Base-by-base conservation (phyloP, 2,888 invertebrate species). In the Azorinus chamasolen region DNA sequence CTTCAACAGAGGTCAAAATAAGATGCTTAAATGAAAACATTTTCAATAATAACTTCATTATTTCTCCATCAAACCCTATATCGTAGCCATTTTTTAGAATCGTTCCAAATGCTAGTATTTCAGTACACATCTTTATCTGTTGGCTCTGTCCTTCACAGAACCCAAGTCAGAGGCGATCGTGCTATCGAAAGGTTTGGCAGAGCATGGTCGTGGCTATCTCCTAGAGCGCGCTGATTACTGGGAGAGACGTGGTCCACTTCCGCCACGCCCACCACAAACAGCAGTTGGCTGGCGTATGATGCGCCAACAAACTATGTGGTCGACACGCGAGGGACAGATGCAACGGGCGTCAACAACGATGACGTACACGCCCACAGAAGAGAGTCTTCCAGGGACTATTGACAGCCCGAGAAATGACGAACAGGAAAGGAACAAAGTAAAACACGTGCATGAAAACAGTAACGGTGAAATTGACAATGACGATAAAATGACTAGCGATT, bases 251-350 rank as follows among this genome's bases (percentile, higher is more conserved):
- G 83, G 83, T 2, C 83, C 85, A 0, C 68, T 83, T 10, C 85
- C 85, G n/a, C 84, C 83, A 4, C 59, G 83, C 32, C 83, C 85
- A 2, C 84, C 87, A 16, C 65, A 76, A 59, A 85, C 87, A 4
- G 76, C 66, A 6, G 59, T 84, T 22, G 87, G 87, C 10, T 76
- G 79, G 65, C 73, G 71, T 41, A 80, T 86, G 66, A 73, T 73
- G 46, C 55, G 83, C 10, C 71, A 80, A 43, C 73, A 80, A 48
- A 69, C 70, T 1, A 14, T 64, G 27, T n/a, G 32, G 25, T 57
- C 55, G 6, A 62, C 71, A 6, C 27, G 64, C 22, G 61, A 64
- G 46, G 32, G 32, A 32, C 27, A 55, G 0, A 66, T 71, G 5
- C 61, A 71, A 16, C 45, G 46, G 20, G 65, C 37, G 16, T 50